Evolutionary conservation across 1,140 invertebrate genomes (phyloP).

Genomic region (Sitophilus oryzae): DNA sequence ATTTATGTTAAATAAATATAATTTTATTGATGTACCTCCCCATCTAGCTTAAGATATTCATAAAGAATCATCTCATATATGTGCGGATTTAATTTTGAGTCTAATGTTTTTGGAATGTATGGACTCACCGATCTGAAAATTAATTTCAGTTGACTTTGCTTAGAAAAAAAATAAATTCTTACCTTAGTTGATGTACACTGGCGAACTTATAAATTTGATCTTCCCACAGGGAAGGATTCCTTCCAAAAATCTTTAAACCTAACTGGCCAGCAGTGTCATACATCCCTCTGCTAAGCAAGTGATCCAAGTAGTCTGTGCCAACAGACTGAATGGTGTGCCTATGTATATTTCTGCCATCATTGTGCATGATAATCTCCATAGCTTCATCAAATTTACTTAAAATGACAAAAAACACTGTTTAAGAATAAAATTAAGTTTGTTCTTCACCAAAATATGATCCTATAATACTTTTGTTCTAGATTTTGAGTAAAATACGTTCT

Average conservation of each 20-base stretch:
- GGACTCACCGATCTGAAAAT: conserved; percentile 61
- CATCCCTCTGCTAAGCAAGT: conserved; percentile 65
- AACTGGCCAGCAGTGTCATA: conserved; percentile 82
- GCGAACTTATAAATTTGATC: conserved; percentile 89
- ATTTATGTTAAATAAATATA: not conserved
- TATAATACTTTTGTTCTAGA: no score
- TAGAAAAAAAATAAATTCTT: not conserved
- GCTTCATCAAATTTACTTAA: conserved; percentile 71
- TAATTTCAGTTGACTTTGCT: not conserved
- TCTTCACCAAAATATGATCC: no score
- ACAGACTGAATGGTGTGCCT: conserved; percentile 64
- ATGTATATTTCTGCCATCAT: conserved; percentile 30
- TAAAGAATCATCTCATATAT: conserved; percentile 95
- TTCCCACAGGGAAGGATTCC: conserved; percentile 89
- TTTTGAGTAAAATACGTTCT: no score
- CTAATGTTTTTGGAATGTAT: conserved; percentile 68
- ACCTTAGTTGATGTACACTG: conserved; percentile 70
- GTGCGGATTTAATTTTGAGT: conserved; percentile 68
- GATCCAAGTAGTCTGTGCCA: conserved; percentile 78
- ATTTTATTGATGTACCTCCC: conserved; percentile 47
- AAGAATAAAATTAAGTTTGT: no score
- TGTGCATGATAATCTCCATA: conserved; percentile 63
- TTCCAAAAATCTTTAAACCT: conserved; percentile 71
- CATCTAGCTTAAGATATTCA: conserved; percentile 85
- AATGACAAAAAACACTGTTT: no score